Evolutionary conservation across 2,888 invertebrate species (phyloP).

Genomic region (Lithophane socia): DNA sequence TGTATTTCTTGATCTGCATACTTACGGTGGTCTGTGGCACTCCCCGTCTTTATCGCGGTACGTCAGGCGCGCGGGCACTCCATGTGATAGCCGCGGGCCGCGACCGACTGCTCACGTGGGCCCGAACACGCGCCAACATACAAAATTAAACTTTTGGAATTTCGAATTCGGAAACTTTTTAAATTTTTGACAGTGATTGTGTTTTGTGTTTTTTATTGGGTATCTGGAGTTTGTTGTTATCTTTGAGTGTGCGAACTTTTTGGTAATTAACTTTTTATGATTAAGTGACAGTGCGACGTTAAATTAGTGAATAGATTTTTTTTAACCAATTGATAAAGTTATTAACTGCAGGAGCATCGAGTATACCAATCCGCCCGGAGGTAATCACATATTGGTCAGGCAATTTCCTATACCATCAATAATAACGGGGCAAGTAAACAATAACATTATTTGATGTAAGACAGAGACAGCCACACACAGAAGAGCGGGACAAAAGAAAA

Average conservation of each 20-base stretch:
- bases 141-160: conserved; percentile 71
- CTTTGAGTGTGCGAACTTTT: conserved; percentile 32
- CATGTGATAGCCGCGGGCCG: conserved; percentile 89
- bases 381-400: conserved; percentile 83
- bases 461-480: conserved; percentile 73
- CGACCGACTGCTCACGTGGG: conserved; percentile 61
- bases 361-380: conserved; percentile 59
- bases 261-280: conserved; percentile 21
- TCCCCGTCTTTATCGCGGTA: conserved; percentile 84
- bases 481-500: conserved; percentile 77
- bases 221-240: conserved; percentile 12
- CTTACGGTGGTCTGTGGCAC: conserved; percentile 73
- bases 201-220: conserved; percentile 38
- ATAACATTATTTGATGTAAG: conserved; percentile 84
- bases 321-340: conserved; percentile 64
- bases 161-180: conserved; percentile 48
- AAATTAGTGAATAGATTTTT: conserved; percentile 32
- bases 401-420: conserved; percentile 82
- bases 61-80: conserved; percentile 80
- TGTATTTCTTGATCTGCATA: conserved; percentile 70
- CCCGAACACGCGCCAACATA: conserved; percentile 76
- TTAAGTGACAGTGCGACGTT: conserved; percentile 53
- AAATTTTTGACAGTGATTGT: conserved; percentile 56
- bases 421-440: conserved; percentile 88
- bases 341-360: conserved; percentile 64